Percentiles rank a stretch among this genome's conserved stretches.
Conservation (phyloP, 2,113 vertebrate species). For the Mola mola region DNA sequence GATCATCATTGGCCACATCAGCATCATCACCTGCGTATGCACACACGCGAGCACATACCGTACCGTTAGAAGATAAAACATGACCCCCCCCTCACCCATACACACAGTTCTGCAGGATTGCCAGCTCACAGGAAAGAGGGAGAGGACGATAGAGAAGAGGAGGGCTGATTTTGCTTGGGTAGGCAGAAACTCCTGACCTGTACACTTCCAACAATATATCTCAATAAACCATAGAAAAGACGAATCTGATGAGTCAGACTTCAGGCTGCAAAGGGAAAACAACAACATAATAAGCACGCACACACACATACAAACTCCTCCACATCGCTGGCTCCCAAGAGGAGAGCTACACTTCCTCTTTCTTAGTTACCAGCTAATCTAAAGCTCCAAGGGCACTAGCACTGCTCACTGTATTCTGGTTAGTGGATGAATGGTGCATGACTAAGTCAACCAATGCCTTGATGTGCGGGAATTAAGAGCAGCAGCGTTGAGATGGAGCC, state of each 20-base stretch:
- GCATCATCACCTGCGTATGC: conserved; percentile 62
- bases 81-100: conserved; percentile 1
- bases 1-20: conserved; percentile 72
- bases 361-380: conserved; percentile 51
- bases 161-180: conserved; percentile 63
- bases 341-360: conserved; percentile 35
- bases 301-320: conserved; percentile 6
- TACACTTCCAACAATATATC: conserved; percentile 74
- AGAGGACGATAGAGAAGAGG: conserved; percentile 16
- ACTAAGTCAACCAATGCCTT: conserved; percentile 25
- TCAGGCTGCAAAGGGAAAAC: conserved; percentile 58
- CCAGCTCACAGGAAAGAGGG: conserved; percentile 36
- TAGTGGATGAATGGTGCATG: conserved; percentile 32
- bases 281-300: conserved; percentile 60
- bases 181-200: conserved; percentile 76
- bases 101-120: conserved; percentile 38
- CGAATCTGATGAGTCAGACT: conserved; percentile 77
- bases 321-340: background rate
- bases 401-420: conserved; percentile 24
- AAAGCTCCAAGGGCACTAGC: conserved; percentile 36
- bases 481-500: conserved; percentile 29
- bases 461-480: conserved; percentile 29
- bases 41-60: conserved; percentile 27
- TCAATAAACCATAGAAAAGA: conserved; percentile 71
- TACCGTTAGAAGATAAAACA: conserved; percentile 47